Percentiles rank a stretch among this genome's conserved stretches.
phyloP scores from a whole-genome alignment of 2,797 vertebrate species.

The Luscinia megarhynchos region DNA sequence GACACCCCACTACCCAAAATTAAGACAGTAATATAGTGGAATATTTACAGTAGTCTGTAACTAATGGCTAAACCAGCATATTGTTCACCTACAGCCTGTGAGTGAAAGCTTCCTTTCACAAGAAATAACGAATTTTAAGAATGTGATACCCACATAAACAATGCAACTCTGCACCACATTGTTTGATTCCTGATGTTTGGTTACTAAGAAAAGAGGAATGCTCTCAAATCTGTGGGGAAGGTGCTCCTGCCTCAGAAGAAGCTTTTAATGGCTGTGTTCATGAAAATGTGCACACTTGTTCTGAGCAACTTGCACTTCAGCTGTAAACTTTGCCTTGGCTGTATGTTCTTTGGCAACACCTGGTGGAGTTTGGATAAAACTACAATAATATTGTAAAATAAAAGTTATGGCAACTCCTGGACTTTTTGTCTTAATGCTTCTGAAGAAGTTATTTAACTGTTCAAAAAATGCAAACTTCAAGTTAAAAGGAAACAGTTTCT shows the following conservation, averaged over 20 bases:
- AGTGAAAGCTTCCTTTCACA: neutral
- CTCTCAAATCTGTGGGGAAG: neutral
- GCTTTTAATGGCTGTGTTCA: neutral
- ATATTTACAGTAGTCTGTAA: neutral
- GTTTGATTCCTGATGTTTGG: neutral
- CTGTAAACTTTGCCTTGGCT: constrained; percentile 63
- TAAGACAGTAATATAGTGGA: neutral
- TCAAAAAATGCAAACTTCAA: neutral
- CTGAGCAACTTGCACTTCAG: constrained; percentile 29
- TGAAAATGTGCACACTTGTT: neutral
- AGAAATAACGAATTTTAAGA: neutral
- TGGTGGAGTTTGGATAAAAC: constrained; percentile 83
- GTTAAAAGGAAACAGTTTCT: neutral
- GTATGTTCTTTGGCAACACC: constrained; percentile 85
- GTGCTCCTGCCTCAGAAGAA: neutral
- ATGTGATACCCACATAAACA: rapidly evolving
- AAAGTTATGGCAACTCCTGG: neutral
- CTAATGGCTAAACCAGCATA: neutral
- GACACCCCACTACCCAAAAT: neutral
- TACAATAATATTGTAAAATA: constrained; percentile 66
- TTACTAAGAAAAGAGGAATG: neutral
- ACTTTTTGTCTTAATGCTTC: neutral
- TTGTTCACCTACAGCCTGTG: neutral
- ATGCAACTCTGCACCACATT: neutral
- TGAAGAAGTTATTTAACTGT: neutral